Conservation (phyloP, 1,140 invertebrate species). For the Trachymyrmex septentrionalis region DNA sequence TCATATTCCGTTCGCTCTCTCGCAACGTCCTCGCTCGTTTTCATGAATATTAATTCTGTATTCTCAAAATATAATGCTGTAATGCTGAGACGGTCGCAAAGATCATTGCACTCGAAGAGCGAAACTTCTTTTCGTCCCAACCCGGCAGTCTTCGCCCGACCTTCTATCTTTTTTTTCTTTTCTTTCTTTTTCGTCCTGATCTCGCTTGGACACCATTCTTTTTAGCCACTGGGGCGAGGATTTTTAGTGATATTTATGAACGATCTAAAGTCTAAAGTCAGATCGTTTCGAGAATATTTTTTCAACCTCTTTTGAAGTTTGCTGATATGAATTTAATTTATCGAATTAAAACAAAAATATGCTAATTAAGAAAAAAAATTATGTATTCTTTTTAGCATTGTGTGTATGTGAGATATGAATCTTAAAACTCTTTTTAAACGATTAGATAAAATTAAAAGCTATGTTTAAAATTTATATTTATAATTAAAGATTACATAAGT, state of each 20-base stretch:
- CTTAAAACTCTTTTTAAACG: conserved; percentile 3
- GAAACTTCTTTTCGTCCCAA: conserved; percentile 13
- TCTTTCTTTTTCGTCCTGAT: conserved; percentile 62
- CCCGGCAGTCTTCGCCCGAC: not conserved
- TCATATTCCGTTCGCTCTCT: conserved; percentile 13
- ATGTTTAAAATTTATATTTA: no score
- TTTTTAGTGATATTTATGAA: conserved; percentile 82
- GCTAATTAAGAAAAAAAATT: conserved; percentile 25
- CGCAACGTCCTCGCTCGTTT: conserved; percentile 29
- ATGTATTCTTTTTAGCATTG: not conserved
- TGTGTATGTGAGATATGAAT: not conserved
- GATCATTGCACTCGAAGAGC: conserved; percentile 58
- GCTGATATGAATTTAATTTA: conserved; percentile 26
- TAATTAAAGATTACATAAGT: conserved; percentile 12
- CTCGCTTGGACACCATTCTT: conserved; percentile 63
- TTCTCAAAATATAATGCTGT: conserved; percentile 78
- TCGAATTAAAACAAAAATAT: conserved; percentile 10
- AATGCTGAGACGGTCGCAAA: conserved; percentile 57
- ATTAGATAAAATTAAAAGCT: not conserved
- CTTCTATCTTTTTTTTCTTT: conserved; percentile 66
- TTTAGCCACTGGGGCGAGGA: conserved; percentile 69
- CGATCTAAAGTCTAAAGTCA: conserved; percentile 76
- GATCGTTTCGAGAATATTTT: conserved; percentile 77
- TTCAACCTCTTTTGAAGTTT: conserved; percentile 59
- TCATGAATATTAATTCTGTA: conserved; percentile 82